Conservation (phyloP, 2,797 vertebrate species). For the Eulemur mongoz region DNA sequence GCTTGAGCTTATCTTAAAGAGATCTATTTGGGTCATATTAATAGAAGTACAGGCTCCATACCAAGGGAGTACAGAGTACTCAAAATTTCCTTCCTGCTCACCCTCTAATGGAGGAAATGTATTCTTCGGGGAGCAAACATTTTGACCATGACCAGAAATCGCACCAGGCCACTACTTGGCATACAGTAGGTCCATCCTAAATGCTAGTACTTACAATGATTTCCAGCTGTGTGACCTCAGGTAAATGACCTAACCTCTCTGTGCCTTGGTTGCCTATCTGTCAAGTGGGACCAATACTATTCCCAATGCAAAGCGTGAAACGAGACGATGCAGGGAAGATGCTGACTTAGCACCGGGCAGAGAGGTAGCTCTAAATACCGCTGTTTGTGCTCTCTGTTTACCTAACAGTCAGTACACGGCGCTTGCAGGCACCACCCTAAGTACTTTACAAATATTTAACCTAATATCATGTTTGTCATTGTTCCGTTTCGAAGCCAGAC, state of each 20-base stretch:
- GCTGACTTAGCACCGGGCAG: neutral
- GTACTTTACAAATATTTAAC: neutral
- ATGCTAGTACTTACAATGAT: neutral
- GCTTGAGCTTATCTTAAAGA: neutral
- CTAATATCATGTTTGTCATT: neutral
- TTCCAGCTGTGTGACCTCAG: neutral
- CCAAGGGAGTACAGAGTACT: neutral
- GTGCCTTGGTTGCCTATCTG: neutral
- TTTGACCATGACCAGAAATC: neutral
- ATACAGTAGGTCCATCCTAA: neutral
- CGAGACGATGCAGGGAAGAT: neutral
- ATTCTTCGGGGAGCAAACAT: neutral
- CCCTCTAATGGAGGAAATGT: neutral
- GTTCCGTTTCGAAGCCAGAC: neutral
- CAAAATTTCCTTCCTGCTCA: neutral
- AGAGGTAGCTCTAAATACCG: neutral
- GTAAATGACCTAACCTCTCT: neutral
- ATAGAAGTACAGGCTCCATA: neutral
- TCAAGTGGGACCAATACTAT: neutral
- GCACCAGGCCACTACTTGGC: neutral
- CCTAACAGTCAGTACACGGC: neutral
- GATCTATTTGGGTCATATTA: neutral
- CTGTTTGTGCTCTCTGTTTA: neutral
- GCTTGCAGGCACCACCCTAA: neutral
- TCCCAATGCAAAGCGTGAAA: neutral